Percentiles rank a stretch among this genome's conserved stretches.
phyloP scores from a whole-genome alignment of 37 sponge, comb jelly and placozoan species.

The Aphrocallistes beatrix region DNA sequence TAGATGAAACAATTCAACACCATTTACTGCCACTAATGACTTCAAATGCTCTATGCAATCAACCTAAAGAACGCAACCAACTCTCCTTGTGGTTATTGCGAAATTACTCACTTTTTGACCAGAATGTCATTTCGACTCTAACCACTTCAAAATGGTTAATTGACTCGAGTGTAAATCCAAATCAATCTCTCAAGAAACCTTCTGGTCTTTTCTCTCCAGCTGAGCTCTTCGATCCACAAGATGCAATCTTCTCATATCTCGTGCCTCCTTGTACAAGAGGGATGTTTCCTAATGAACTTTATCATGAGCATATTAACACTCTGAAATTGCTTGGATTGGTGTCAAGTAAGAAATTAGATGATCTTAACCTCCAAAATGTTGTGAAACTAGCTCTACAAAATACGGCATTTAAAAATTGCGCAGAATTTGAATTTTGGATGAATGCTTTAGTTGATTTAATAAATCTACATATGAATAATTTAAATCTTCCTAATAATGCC shows the following conservation, averaged over 20 bases:
- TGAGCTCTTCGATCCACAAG: background rate
- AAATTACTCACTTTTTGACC: background rate
- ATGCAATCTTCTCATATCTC: background rate
- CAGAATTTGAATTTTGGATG: background rate
- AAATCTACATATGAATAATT: background rate
- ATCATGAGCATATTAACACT: background rate
- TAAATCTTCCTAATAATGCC: background rate
- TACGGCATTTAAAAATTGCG: background rate
- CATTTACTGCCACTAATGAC: background rate
- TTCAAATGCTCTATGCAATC: background rate
- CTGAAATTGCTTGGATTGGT: background rate
- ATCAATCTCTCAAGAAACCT: background rate
- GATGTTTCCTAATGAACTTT: background rate
- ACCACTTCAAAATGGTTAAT: background rate
- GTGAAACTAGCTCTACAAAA: background rate
- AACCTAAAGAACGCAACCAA: background rate
- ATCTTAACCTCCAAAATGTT: background rate
- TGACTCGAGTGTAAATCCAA: background rate
- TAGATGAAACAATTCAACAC: background rate
- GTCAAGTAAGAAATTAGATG: background rate
- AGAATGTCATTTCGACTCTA: background rate
- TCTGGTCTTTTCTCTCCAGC: background rate
- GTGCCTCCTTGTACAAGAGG: background rate
- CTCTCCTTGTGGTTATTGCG: background rate
- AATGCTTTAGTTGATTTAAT: background rate